phyloP scores from a whole-genome alignment of 2,113 vertebrate genomes.

The Salminus brasiliensis region DNA sequence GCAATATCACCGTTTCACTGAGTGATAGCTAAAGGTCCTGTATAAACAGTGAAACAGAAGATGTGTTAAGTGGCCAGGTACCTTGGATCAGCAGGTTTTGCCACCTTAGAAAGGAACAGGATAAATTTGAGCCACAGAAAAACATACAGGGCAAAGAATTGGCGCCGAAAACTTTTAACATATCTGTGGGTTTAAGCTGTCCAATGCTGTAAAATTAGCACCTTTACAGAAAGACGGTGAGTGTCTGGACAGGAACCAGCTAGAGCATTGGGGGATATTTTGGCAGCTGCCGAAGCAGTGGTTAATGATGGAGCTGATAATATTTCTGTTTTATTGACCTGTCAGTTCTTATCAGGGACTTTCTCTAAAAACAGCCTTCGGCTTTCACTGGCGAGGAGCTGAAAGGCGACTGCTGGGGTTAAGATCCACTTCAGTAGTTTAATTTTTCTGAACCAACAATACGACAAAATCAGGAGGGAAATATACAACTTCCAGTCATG shows the following conservation, averaged over 20 bases:
- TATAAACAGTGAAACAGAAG: neutral
- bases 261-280: constrained; percentile 64
- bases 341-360: constrained; percentile 73
- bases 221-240: constrained; percentile 68
- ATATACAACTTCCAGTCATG: neutral
- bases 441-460: neutral
- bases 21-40: neutral
- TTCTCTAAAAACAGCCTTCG: constrained; percentile 73
- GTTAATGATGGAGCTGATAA: constrained; percentile 71
- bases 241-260: constrained; percentile 64
- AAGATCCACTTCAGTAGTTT: neutral
- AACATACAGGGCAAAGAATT: constrained; percentile 40
- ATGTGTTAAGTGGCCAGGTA: neutral
- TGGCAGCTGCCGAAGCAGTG: constrained; percentile 69
- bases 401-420: neutral
- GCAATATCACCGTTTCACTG: neutral
- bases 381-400: constrained; percentile 57
- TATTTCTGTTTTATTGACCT: constrained; percentile 78
- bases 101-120: neutral
- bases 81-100: neutral
- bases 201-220: constrained; percentile 77
- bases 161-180: constrained; percentile 59
- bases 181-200: constrained; percentile 69
- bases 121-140: neutral
- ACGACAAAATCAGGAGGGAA: neutral